Percentiles rank a stretch among this genome's conserved stretches.
Conservation (phyloP, 2,113 vertebrate genomes). For the Anseranas semipalmata region DNA sequence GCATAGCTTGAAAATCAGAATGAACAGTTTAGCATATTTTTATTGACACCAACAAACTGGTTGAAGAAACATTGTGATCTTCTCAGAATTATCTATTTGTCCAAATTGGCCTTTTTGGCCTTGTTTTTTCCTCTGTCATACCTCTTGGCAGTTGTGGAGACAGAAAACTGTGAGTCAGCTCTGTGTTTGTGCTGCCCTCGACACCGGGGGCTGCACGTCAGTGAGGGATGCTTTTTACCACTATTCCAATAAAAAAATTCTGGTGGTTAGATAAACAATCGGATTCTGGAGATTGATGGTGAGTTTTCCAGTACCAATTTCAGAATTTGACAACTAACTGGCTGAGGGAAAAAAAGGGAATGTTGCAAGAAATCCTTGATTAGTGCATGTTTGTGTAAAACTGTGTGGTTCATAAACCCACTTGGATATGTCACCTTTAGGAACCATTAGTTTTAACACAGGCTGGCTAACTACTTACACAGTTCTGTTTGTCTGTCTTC, state of each 20-base stretch:
- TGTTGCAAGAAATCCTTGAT: not conserved
- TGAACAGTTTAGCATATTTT: not conserved
- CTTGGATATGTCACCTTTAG: not conserved
- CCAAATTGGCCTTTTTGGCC: not conserved
- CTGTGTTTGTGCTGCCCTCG: not conserved
- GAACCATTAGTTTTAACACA: not conserved
- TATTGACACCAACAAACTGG: not conserved
- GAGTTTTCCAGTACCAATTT: not conserved
- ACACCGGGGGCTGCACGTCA: not conserved
- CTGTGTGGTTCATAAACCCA: not conserved
- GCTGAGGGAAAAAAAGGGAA: not conserved
- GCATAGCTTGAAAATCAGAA: not conserved
- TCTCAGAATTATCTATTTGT: not conserved
- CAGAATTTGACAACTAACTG: not conserved
- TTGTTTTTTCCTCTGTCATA: not conserved
- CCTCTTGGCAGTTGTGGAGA: not conserved
- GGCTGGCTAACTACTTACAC: not conserved
- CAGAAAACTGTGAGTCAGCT: accelerated
- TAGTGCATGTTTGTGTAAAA: not conserved
- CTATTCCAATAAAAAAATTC: not conserved
- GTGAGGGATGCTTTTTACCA: not conserved
- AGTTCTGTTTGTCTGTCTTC: not conserved
- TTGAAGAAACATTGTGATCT: not conserved
- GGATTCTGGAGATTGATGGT: not conserved
- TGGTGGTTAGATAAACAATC: not conserved